Evolutionary conservation across 1,140 invertebrate genomes (phyloP), one percentile per base, ranked within the genome.

Genomic region (Paraescarpia echinospica): DNA sequence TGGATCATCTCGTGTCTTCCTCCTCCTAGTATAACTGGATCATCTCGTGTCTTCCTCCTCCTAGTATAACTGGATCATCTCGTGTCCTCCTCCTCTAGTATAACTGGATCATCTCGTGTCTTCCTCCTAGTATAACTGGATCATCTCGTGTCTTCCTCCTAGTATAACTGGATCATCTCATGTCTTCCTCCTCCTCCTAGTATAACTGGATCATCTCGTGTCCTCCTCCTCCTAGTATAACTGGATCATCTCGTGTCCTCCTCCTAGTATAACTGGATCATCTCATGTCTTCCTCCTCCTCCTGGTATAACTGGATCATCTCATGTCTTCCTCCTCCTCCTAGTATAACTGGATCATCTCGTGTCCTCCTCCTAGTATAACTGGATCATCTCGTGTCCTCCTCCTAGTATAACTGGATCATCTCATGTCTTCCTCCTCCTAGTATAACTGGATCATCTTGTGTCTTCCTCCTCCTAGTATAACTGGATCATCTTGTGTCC

Each of bases 201-300:
- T 51, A 18, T 9, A 51, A 51, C 59, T 77, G 22, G 5, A 91
- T 35, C 12, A 35, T 41, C n/a, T n/a, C n/a, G 35, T 93, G 48
- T 89, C 88, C 33, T 31, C 92, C 91, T 35, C 33, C 34, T 90
- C 9, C n/a, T n/a, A n/a, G n/a, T 51, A 18, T 9, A 51, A 51
- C 59, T 77, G 22, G 5, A 91, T 35, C 12, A 35, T 41, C 33
- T 93, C 41, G 33, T 89, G 18, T 31, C 92, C 91, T 35, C 33
- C 34, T 90, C 9, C n/a, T n/a, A n/a, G n/a, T 51, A 18, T 9
- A 51, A 51, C 59, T 77, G 22, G 5, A 91, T 35, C 12, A 35
- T 41, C 33, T 93, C n/a, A n/a, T n/a, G n/a, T n/a, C n/a, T 34
- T 89, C 88, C 33, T 31, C 92, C 91, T 35, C 33, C 34, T 90